phyloP scores from a whole-genome alignment of 2,888 invertebrate species.

The Agonum fuliginosum region DNA sequence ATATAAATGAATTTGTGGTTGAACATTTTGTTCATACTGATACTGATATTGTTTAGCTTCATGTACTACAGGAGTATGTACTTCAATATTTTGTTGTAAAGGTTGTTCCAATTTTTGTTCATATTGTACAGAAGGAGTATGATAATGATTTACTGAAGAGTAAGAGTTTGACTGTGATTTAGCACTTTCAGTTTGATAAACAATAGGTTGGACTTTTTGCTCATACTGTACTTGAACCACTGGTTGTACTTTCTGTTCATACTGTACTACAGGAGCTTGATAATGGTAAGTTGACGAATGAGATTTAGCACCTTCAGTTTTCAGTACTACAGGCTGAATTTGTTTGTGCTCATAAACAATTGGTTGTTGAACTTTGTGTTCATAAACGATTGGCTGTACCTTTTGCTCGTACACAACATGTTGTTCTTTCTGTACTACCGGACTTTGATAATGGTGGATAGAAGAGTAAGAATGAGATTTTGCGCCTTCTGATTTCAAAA shows the following conservation, averaged over 20 bases:
- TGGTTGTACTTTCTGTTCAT: conserved; percentile 35
- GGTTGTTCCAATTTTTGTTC: neutral
- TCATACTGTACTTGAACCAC: conserved; percentile 18
- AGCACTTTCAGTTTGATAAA: neutral
- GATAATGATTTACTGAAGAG: neutral
- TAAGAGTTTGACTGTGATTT: neutral
- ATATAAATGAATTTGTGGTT: conserved; percentile 6
- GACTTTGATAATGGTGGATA: neutral
- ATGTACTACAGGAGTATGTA: conserved; percentile 17
- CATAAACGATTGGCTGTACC: neutral
- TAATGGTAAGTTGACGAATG: conserved; percentile 23
- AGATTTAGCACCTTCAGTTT: neutral
- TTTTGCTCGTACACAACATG: conserved; percentile 7
- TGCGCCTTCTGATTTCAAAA: neutral
- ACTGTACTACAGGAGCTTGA: conserved; percentile 34
- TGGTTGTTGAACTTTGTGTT: conserved; percentile 7
- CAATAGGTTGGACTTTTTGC: neutral
- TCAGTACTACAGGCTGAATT: too few species aligned
- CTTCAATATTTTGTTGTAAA: neutral
- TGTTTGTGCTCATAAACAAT: conserved; percentile 4
- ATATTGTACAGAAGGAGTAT: neutral
- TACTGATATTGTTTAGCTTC: too few species aligned
- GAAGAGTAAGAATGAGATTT: neutral
- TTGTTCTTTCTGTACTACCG: conserved; percentile 38
- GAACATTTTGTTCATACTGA: conserved; percentile 8